Evolutionary conservation across 2,113 vertebrate genomes (phyloP).

Genomic region (Marmota monax): DNA sequence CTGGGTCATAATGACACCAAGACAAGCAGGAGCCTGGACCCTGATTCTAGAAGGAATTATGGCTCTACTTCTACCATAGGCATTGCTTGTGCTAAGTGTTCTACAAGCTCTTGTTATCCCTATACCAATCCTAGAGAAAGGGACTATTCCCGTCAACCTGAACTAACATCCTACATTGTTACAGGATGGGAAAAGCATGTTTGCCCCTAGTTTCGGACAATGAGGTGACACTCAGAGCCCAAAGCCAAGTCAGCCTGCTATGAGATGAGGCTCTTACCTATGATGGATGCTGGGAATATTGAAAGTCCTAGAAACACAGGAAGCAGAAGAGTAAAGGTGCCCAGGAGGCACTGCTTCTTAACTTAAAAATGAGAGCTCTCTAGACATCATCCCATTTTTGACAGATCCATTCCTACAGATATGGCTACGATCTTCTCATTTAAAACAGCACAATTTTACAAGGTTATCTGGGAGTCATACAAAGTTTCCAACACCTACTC

Average conservation of each 20-base stretch:
- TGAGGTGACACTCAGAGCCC: not conserved
- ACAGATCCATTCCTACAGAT: not conserved
- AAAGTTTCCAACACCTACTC: not conserved
- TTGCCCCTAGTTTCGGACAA: not conserved
- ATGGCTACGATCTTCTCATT: not conserved
- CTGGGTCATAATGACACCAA: not conserved
- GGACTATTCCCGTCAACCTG: not conserved
- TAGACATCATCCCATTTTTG: not conserved
- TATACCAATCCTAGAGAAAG: not conserved
- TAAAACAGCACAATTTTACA: not conserved
- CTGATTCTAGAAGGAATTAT: not conserved
- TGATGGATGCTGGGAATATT: not conserved
- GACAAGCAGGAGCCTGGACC: not conserved
- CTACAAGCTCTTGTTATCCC: not conserved
- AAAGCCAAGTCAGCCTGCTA: not conserved
- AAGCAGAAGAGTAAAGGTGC: not conserved
- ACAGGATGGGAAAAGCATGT: not conserved
- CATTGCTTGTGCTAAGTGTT: not conserved
- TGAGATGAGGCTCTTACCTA: not conserved
- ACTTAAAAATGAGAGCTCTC: not conserved
- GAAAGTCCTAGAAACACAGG: not conserved
- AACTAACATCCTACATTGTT: not conserved
- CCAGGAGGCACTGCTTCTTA: not conserved
- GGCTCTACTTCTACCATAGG: not conserved
- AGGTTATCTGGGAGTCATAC: not conserved